phyloP scores from a whole-genome alignment of 1,140 invertebrate species.

The Drosophila busckii region DNA sequence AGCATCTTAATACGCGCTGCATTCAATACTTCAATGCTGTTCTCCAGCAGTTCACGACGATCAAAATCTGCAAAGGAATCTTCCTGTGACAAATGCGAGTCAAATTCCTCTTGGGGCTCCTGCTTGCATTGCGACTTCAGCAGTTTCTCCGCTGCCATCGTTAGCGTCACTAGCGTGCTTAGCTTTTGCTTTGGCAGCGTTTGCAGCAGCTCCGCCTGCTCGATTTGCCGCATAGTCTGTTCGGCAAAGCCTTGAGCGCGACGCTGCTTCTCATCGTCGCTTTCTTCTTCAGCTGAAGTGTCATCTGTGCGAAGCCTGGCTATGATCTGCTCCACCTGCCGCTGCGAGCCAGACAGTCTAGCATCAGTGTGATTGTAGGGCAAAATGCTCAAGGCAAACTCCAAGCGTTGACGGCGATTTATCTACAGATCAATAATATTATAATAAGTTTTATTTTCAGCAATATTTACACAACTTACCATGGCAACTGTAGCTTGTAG shows the following conservation, averaged over 20 bases:
- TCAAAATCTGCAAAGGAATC: not conserved
- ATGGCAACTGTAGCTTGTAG: too few species aligned
- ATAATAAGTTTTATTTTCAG: not conserved
- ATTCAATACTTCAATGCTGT: constrained; percentile 38
- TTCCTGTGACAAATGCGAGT: constrained; percentile 21
- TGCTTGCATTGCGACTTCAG: constrained; percentile 2
- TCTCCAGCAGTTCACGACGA: constrained; percentile 18
- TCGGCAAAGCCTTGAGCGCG: constrained; percentile 46
- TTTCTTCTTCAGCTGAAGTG: constrained; percentile 19
- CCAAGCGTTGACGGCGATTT: constrained; percentile 49
- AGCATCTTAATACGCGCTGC: constrained; percentile 36
- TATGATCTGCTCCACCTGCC: constrained; percentile 39
- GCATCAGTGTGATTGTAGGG: constrained; percentile 46
- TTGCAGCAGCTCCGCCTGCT: constrained; percentile 28
- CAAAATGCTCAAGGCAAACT: constrained; percentile 43
- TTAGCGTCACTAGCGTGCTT: constrained; percentile 40
- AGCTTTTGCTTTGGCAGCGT: constrained; percentile 10
- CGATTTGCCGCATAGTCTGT: constrained; percentile 42
- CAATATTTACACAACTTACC: constrained; percentile 29
- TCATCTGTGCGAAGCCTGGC: constrained; percentile 31
- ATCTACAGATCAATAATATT: constrained; percentile 11
- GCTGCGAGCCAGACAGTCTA: constrained; percentile 26
- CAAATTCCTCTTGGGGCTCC: not conserved
- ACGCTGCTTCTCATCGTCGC: constrained; percentile 9
- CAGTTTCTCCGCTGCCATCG: constrained; percentile 41